These are phyloP conservation scores for Hiodon tergisus DNA, from an alignment of 2,113 vertebrate genomes.

Conservation along the genomic window DNA sequence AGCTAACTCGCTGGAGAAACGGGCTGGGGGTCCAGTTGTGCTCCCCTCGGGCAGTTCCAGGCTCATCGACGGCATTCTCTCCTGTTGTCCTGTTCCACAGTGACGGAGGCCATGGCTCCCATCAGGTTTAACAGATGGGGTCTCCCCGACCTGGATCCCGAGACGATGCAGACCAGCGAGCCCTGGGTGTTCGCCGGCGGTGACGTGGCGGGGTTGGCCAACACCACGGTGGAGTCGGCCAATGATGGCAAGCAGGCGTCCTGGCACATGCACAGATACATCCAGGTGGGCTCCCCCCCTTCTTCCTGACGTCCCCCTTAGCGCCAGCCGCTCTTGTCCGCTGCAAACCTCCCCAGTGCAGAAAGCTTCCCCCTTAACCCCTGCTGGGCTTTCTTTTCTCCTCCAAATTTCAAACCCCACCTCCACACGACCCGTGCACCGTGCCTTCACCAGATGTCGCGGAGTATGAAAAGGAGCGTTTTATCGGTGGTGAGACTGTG, in stretches of 20 bases:
- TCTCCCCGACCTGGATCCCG: constrained; percentile 78
- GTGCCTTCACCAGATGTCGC: not conserved
- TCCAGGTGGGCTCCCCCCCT: constrained; percentile 66
- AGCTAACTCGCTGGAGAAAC: too few species aligned
- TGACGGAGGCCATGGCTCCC: constrained; percentile 77
- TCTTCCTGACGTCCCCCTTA: not conserved
- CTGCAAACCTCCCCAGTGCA: too few species aligned
- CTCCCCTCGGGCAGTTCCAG: not conserved
- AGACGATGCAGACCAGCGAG: constrained; percentile 88
- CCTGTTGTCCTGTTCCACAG: constrained; percentile 45
- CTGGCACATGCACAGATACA: constrained; percentile 83
- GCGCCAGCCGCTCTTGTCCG: too few species aligned
- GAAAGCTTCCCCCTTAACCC: too few species aligned
- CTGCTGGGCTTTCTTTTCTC: too few species aligned
- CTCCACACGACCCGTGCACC: not conserved
- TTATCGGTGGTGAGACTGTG: not conserved
- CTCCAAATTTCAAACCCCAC: too few species aligned
- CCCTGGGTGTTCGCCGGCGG: constrained; percentile 87
- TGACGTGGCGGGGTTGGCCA: constrained; percentile 78
- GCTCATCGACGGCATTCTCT: not conserved
- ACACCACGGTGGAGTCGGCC: constrained; percentile 86
- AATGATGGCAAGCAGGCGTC: constrained; percentile 93
- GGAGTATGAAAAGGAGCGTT: not conserved
- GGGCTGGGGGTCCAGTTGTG: too few species aligned
- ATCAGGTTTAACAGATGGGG: constrained; percentile 82